Base-by-base conservation (phyloP, 2,113 vertebrate species). In the Sturnus vulgaris region DNA sequence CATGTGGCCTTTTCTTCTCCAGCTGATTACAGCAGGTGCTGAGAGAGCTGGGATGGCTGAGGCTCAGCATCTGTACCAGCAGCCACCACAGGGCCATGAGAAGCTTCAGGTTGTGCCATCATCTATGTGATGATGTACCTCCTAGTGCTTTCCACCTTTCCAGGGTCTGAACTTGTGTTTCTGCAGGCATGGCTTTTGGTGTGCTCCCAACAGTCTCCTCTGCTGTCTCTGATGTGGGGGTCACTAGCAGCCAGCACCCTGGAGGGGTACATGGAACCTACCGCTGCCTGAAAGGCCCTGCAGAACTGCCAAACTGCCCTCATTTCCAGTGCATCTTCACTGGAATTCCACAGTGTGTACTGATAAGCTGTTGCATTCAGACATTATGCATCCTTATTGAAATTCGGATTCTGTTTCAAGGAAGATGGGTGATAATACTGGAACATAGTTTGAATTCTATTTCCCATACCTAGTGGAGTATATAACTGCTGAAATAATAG, bases 41-140 rank as follows among this genome's bases (percentile, higher is more conserved):
- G 80, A 59, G 72, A 10, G 15, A 7, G 3, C 37, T 2, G 1
- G 0, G 0, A 3, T 4, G 8, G 30, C 69, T 19, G 23, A 50
- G n/a, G 33, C 18, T 40, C 23, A 22, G 35, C 40, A 13, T 70
- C 55, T 61, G 49, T 31, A 70, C 23, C 28, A 53, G 17, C 56
- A 73, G 47, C 31, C 21, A 16, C 17, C 2, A 1, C 39, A 39
- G 10, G 17, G 25, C 55, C 4, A 0, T 37, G 66, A 70, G 56
- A 61, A 73, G 31, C 42, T 31, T 31, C 1, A 2, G 5, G 15
- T 7, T 15, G 1, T 49, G 56, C 39, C 2, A 1, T 55, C 35
- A 60, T 16, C 12, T 4, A 0, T 42, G 35, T 2, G 1, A n/a
- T n/a, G 23, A 13, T 13, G 6, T 31, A 78, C 12, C 9, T 86